Base-by-base conservation (phyloP, 2,888 invertebrate species). In the Graphium colonna region DNA sequence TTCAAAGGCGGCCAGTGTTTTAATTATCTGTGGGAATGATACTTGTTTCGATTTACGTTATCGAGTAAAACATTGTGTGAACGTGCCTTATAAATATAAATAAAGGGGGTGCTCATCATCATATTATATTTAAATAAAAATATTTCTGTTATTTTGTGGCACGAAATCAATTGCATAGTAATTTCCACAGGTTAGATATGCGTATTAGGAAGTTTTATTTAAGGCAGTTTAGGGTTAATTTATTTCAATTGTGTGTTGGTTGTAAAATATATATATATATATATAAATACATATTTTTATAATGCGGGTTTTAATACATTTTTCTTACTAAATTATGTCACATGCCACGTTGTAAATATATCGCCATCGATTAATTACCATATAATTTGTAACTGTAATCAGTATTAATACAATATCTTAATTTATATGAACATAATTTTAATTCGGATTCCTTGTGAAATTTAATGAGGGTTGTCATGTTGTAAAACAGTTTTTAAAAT, bases 331-430 rank as follows among this genome's bases (percentile, higher is more conserved):
- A 82, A 80, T 80, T 81, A 81, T 79, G 75, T 70, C 71, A 72
- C 75, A 80, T 73, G 76, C 77, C 78, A 78, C 76, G 64, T 69
- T 86, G 86, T 87, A 86, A 75, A 87, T 87, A 86, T 66, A 83
- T 65, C 65, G 81, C 83, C 84, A 85, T 84, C 76, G 75, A 73
- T 75, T 83, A 85, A 73, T 75, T 84, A 85, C 80, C 77, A 82
- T 86, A 73, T 75, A 62, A 57, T 74, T 77, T 75, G 75, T 79
- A 78, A 79, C 69, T 82, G 67, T 86, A 82, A 88, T 86, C 87
- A 88, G 87, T 88, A 88, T 88, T 88, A 88, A 85, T 79, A 77
- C 74, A 77, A 81, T 82, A 79, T 78, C 68, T 68, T 84, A 79
- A 82, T 80, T 84, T 84, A 82, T 82, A 69, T 74, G 60, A 68